A percentile compares a stretch with the other conserved stretches of the same genome.
These are phyloP conservation scores for Natator depressus DNA, from an alignment of 2,113 vertebrate species.

Conservation along the genomic window DNA sequence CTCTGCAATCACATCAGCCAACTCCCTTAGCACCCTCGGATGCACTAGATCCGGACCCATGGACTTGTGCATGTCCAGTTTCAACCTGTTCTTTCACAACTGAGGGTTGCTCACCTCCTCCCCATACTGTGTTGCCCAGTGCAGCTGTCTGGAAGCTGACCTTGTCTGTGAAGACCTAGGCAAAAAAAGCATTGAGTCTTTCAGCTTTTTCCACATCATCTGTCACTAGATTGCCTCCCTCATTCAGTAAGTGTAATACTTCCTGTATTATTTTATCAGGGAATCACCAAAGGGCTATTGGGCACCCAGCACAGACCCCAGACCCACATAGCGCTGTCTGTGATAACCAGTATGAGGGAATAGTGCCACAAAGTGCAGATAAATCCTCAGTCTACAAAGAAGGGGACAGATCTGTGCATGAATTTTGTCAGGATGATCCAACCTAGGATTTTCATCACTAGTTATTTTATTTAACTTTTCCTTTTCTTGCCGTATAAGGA, in stretches of 20 bases:
- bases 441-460: neutral
- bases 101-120: no score
- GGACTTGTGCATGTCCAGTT: no score
- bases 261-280: neutral
- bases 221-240: no score
- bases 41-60: no score
- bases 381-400: neutral
- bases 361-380: neutral
- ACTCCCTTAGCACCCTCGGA: no score
- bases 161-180: no score
- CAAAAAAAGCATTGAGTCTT: no score
- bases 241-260: neutral
- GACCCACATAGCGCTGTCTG: neutral
- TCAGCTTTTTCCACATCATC: no score
- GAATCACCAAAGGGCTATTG: conserved; percentile 14
- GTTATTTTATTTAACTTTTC: neutral
- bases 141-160: no score
- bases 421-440: neutral
- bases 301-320: neutral
- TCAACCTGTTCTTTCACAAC: no score
- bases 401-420: neutral
- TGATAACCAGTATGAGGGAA: neutral
- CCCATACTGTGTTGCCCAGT: no score
- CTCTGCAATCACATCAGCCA: no score
- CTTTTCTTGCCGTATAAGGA: neutral